These are phyloP conservation scores for Cherax destructor DNA, from an alignment of 1,140 invertebrate species.

Conservation along the genomic window DNA sequence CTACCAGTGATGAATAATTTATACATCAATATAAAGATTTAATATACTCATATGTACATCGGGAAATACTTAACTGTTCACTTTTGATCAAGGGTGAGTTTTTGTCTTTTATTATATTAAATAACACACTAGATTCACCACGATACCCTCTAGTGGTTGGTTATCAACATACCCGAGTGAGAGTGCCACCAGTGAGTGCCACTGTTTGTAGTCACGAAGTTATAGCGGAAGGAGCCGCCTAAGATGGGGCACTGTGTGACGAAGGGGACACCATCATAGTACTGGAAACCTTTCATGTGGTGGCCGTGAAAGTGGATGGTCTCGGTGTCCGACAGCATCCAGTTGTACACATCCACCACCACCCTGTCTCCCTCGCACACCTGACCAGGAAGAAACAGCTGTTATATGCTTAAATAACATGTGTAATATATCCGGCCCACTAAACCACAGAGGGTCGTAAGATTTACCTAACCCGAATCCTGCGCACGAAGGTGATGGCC, in stretches of 20 bases:
- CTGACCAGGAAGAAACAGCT: not conserved
- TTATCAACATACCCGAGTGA: slow-evolving; percentile 81
- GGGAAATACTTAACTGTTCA: too few relatives aligned
- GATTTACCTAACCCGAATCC: too few relatives aligned
- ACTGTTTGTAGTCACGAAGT: slow-evolving; percentile 74
- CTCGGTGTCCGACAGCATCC: slow-evolving; percentile 85
- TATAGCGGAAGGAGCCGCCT: slow-evolving; percentile 1
- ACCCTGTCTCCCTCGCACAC: slow-evolving; percentile 80
- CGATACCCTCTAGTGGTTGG: not conserved
- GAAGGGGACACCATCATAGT: slow-evolving; percentile 83
- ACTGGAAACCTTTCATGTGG: not conserved
- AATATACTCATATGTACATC: too few relatives aligned
- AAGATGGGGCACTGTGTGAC: slow-evolving; percentile 86
- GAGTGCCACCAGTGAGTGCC: slow-evolving; percentile 95
- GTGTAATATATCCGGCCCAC: too few relatives aligned
- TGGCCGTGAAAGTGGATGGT: slow-evolving; percentile 75
- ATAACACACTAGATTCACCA: too few relatives aligned
- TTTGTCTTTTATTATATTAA: too few relatives aligned
- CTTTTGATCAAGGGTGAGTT: too few relatives aligned
- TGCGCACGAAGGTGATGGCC: too few relatives aligned
- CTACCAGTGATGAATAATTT: too few relatives aligned
- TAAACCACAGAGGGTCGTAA: too few relatives aligned
- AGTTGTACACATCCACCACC: slow-evolving; percentile 80
- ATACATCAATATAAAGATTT: too few relatives aligned
- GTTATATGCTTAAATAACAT: too few relatives aligned